Percentiles rank a stretch among this genome's conserved stretches.
Conservation (phyloP, 2,888 invertebrate species). For the Serripes groenlandicus region DNA sequence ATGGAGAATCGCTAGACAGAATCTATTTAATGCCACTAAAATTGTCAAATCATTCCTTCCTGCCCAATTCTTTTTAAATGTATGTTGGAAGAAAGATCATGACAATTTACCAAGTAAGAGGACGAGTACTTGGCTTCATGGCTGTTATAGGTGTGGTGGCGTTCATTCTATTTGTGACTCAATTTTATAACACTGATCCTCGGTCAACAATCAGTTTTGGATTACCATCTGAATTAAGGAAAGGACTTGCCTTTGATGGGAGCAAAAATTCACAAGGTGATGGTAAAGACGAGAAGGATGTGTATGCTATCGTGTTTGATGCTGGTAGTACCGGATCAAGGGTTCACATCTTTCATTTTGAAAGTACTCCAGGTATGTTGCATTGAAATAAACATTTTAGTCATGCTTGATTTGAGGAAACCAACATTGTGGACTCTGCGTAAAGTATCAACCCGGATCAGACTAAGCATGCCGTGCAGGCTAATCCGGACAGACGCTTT, state of each 20-base stretch:
- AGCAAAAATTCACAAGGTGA: background rate
- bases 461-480: too few relatives aligned
- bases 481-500: too few relatives aligned
- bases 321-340: constrained; percentile 97
- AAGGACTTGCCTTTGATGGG: constrained; percentile 28
- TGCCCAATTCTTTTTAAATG: too few relatives aligned
- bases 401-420: too few relatives aligned
- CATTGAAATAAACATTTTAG: too few relatives aligned
- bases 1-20: too few relatives aligned
- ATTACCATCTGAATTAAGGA: constrained; percentile 23
- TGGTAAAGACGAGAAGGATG: background rate
- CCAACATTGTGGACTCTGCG: too few relatives aligned
- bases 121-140: constrained; percentile 40
- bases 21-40: too few relatives aligned
- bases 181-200: constrained; percentile 48
- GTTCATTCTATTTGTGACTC: constrained; percentile 45
- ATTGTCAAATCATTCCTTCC: too few relatives aligned
- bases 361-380: constrained; percentile 65
- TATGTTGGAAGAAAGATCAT: constrained; percentile 19
- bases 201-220: constrained; percentile 24
- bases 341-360: constrained; percentile 86
- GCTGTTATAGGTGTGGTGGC: constrained; percentile 34
- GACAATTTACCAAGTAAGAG: constrained; percentile 44
- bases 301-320: constrained; percentile 95
- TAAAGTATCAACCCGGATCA: too few relatives aligned